Conservation (phyloP, 1,140 invertebrate genomes). For the Drosophila nebulosa region DNA sequence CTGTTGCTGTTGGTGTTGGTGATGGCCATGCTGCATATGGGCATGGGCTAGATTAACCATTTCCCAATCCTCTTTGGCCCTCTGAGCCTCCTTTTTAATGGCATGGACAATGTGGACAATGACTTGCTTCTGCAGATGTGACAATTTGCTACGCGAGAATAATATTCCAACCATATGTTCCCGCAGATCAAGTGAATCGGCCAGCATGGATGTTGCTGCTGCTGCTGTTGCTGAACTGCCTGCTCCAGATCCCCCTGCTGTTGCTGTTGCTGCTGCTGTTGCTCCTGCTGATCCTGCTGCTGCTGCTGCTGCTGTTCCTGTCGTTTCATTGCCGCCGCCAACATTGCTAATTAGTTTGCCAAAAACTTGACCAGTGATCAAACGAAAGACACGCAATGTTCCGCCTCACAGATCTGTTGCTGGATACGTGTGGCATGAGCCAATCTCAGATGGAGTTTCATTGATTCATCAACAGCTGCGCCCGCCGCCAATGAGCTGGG, state of each 20-base stretch:
- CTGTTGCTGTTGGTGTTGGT: constrained; percentile 10
- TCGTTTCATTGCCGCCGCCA: constrained; percentile 80
- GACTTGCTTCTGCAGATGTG: constrained; percentile 96
- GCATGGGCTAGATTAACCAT: constrained; percentile 64
- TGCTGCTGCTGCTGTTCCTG: constrained; percentile 27
- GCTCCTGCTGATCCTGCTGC: constrained; percentile 3
- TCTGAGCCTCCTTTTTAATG: constrained; percentile 92
- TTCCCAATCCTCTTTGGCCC: constrained; percentile 95
- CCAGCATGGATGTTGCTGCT: constrained; percentile 52
- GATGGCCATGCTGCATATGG: constrained; percentile 30
- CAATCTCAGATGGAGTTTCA: constrained; percentile 49
- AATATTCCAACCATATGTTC: constrained; percentile 98
- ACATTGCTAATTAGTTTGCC: constrained; percentile 88
- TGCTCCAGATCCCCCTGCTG: background rate
- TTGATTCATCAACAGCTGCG: constrained; percentile 50
- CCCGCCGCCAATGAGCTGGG: constrained; percentile 31
- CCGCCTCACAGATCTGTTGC: constrained; percentile 93
- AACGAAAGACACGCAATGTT: constrained; percentile 96
- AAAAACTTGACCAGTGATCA: constrained; percentile 94
- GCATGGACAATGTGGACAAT: constrained; percentile 96
- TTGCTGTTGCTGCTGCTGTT: constrained; percentile 17
- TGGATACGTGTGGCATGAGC: constrained; percentile 84
- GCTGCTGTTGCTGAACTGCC: constrained; percentile 35
- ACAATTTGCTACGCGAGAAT: constrained; percentile 96
- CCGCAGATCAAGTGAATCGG: constrained; percentile 86